A percentile compares a stretch with the other conserved stretches of the same genome.
These are phyloP conservation scores for Polyodon spathula DNA, from an alignment of 2,113 vertebrate genomes.

Conservation along the genomic window DNA sequence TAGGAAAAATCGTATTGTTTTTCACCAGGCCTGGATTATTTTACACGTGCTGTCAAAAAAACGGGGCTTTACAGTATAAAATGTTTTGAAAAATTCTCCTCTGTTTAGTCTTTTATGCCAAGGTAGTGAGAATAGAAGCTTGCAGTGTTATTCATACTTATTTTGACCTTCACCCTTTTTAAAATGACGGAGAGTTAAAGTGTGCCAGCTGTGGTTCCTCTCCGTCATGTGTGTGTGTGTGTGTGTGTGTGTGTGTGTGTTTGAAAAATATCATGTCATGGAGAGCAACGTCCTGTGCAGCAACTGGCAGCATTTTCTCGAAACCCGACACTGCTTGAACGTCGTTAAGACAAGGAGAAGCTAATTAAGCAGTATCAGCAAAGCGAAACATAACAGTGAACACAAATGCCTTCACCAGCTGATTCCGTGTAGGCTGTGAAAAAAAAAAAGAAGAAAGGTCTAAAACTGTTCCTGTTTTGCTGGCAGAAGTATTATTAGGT, in stretches of 20 bases:
- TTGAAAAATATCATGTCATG: not conserved
- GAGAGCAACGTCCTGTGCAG: constrained; percentile 3
- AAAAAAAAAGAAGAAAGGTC: too few species aligned
- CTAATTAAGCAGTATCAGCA: too few species aligned
- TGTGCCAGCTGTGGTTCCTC: constrained; percentile 56
- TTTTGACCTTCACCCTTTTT: constrained; percentile 64
- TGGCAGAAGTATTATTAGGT: constrained; percentile 2
- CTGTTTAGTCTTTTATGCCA: constrained; percentile 56
- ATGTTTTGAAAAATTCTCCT: constrained; percentile 46
- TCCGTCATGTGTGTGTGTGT: constrained; percentile 13
- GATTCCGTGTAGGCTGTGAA: too few species aligned
- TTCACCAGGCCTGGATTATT: too few species aligned
- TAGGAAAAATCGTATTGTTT: too few species aligned
- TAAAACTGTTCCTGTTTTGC: too few species aligned
- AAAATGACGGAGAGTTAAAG: constrained; percentile 67
- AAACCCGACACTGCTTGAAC: not conserved
- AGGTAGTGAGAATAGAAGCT: constrained; percentile 59
- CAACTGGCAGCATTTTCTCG: constrained; percentile 26
- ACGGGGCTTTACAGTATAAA: constrained; percentile 20
- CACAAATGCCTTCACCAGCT: too few species aligned
- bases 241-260: constrained; percentile 25
- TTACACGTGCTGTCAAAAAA: too few species aligned
- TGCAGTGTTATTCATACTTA: constrained; percentile 60
- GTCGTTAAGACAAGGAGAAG: too few species aligned
- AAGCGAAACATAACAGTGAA: too few species aligned